Base-by-base conservation (phyloP, 2,113 vertebrate genomes). In the Spilogale gracilis region DNA sequence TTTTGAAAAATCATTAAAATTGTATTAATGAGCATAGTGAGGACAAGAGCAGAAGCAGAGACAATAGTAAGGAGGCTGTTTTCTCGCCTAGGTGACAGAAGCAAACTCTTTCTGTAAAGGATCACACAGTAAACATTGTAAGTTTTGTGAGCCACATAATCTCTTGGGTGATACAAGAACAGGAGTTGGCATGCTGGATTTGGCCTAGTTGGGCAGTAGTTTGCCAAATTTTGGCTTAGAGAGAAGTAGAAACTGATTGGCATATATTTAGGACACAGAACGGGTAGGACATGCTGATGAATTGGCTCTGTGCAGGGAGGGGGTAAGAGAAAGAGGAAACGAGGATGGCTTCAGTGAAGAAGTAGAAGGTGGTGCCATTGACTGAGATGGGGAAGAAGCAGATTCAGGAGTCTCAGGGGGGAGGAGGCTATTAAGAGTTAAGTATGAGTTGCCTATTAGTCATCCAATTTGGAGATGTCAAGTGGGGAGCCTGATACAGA, bases 261-360 rank as follows among this genome's bases (percentile, higher is more conserved):
- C 88, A 84, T 92, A 78, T 73, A 95, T 91, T 92, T 95, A 94
- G 96, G 87, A 94, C 91, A 79, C 38, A 82, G 88, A 86, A 90
- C n/a, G 63, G 67, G 69, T 58, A 65, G 25, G 89, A 74, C 76
- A 78, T 87, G 60, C 79, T 90, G 90, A 96, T 74, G 76, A 95
- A 84, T 87, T 79, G 74, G 61, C 63, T 65, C 32, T 78, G 25
- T 86, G 32, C 58, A 58, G 13, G 23, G 17, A 80, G 21, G 1
- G 13, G 56, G 27, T 71, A 43, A 93, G 58, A 73, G 45, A 88
- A 96, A 95, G 96, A 96, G 84, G 97, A 98, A 96, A 92, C 73
- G 43, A 85, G 32, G 60, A 96, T 73, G 50, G 92, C 60, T 60
- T 92, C 94, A 85, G 81, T 93, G 90, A 96, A 94, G 92, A 80